Base-by-base conservation (phyloP, 2,113 vertebrate species). In the Neogobius melanostomus region DNA sequence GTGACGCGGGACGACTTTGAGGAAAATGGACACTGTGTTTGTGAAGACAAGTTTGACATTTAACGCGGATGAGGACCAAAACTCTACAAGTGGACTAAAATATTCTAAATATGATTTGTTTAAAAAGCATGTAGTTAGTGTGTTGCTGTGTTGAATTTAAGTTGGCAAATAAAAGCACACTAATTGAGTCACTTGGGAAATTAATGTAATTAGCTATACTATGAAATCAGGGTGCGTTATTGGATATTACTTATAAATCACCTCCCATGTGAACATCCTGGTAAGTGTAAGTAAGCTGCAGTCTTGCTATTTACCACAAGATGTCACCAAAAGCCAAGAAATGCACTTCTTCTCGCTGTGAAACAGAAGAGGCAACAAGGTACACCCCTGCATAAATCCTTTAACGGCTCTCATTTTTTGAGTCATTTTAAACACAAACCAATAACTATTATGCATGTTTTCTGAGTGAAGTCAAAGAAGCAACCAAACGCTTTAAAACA, bases 21-120 rank as follows among this genome's bases (percentile, higher is more conserved):
- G 85, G 98, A 99, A 91, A 97, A 98, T 47, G 98, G 98, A 78
- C 97, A 99, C 74, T 93, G 87, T 68, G 87, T 98, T 71, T 99
- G 96, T 84, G 97, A 99, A 92, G 97, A 99, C 51, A 99, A 98
- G 88, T 99, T 99, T 91, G 98, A 99, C 79, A 93, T 98, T 84
- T 99, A 93, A 91, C 14, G 4, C 44, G 36, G 7, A 61, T 3
- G 44, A 9, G 59, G 59, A 61, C 59, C 36, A 43, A 53, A 16
- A 43, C 36, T 36, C 3, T 36, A 36, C 28, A 8, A 44, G 1
- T 1, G 15, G 59, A 61, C 56, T 59, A 6, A 45, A 42, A 44
- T n/a, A 60, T 12, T 12, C 2, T 7, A 42, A 43, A 6, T 14
- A 5, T 5, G 6, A 7, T 51, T 51, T 15, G 4, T 57, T 6